A percentile compares a stretch with the other conserved stretches of the same genome.
These are phyloP conservation scores for Theocolax elegans DNA, from an alignment of 1,140 invertebrate species.

Conservation along the genomic window DNA sequence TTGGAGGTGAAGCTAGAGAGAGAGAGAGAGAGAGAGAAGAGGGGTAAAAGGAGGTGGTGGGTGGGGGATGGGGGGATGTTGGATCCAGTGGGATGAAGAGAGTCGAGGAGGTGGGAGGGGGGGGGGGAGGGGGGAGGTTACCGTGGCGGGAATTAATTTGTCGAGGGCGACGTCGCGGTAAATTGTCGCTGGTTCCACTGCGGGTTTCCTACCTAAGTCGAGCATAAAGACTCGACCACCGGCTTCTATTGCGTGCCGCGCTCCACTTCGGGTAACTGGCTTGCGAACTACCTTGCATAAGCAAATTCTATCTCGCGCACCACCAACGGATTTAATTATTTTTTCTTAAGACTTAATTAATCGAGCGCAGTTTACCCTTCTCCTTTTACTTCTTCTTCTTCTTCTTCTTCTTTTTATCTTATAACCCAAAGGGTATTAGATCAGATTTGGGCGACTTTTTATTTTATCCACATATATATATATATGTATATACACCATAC, in stretches of 20 bases:
- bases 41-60: too few relatives aligned
- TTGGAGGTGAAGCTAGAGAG: constrained; percentile 35
- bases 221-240: constrained; percentile 37
- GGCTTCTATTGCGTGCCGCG: neutral
- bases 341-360: neutral
- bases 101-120: too few relatives aligned
- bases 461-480: too few relatives aligned
- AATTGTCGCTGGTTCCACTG: constrained; percentile 52
- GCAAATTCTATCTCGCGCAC: constrained; percentile 3
- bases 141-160: constrained; percentile 59
- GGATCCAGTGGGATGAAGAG: too few relatives aligned
- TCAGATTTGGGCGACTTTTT: too few relatives aligned
- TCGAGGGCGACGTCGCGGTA: constrained; percentile 59
- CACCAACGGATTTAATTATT: constrained; percentile 7
- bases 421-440: too few relatives aligned
- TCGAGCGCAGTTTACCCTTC: neutral
- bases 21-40: too few relatives aligned
- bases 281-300: neutral
- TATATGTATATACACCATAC: too few relatives aligned
- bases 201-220: constrained; percentile 27
- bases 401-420: too few relatives aligned
- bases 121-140: too few relatives aligned
- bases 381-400: too few relatives aligned
- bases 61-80: too few relatives aligned
- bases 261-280: neutral